A percentile compares a stretch with the other conserved stretches of the same genome.
Conservation (phyloP, 2,888 invertebrate species). For the Melitaea athalia region DNA sequence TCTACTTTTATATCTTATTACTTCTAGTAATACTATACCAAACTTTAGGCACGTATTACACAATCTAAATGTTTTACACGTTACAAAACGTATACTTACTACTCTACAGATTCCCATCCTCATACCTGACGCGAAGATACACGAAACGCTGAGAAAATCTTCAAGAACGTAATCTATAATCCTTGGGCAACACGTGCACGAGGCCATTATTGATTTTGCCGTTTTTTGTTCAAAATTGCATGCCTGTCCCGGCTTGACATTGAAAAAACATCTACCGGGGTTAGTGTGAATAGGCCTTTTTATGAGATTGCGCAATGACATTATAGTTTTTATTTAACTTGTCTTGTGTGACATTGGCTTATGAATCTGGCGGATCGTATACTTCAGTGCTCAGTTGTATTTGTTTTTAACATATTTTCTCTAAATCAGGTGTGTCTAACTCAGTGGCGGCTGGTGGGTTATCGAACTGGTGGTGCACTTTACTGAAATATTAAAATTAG, state of each 20-base stretch:
- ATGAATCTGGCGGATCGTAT: slow-evolving; percentile 32
- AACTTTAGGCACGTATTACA: neutral
- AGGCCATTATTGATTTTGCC: slow-evolving; percentile 80
- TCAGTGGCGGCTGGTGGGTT: no score
- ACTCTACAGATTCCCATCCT: slow-evolving; percentile 52
- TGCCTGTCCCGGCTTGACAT: slow-evolving; percentile 69
- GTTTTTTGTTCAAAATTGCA: slow-evolving; percentile 81
- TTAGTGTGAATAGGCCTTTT: slow-evolving; percentile 77
- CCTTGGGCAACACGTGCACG: slow-evolving; percentile 80
- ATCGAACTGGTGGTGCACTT: no score
- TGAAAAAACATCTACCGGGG: slow-evolving; percentile 71
- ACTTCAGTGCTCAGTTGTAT: slow-evolving; percentile 1
- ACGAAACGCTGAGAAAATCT: slow-evolving; percentile 75
- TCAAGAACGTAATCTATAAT: slow-evolving; percentile 79
- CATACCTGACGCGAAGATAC: slow-evolving; percentile 69
- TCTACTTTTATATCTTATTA: neutral
- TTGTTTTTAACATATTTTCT: slow-evolving; percentile 1
- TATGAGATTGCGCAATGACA: slow-evolving; percentile 80
- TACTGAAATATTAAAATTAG: no score
- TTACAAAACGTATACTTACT: slow-evolving; percentile 8
- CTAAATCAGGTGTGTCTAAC: neutral
- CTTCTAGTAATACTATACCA: neutral
- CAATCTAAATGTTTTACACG: neutral
- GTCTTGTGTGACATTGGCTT: slow-evolving; percentile 64
- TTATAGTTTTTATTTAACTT: slow-evolving; percentile 66